Conservation (phyloP, 2,113 vertebrate genomes). For the Macaca fascicularis region T2T-MFA8v1.1 NC_088379.1:669001-669500, state of each 20-base stretch:
- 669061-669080: not conserved
- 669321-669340: not conserved
- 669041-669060: accelerated
- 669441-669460: accelerated
- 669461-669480: too few species aligned
- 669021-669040: not conserved
- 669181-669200: too few species aligned
- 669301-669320: not conserved
- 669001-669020: not conserved
- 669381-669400: not conserved
- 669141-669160: not conserved
- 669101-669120: not conserved
- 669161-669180: not conserved
- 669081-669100: not conserved
- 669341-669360: not conserved
- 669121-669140: not conserved
- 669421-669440: accelerated
- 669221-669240: not conserved
- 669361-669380: not conserved
- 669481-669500: accelerated
- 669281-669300: not conserved
- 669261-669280: not conserved
- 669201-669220: not conserved
- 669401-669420: not conserved
- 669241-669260: not conserved